phyloP scores from a whole-genome alignment of 2,888 invertebrate species.

The Spatulosminthurus flaviceps region DNA sequence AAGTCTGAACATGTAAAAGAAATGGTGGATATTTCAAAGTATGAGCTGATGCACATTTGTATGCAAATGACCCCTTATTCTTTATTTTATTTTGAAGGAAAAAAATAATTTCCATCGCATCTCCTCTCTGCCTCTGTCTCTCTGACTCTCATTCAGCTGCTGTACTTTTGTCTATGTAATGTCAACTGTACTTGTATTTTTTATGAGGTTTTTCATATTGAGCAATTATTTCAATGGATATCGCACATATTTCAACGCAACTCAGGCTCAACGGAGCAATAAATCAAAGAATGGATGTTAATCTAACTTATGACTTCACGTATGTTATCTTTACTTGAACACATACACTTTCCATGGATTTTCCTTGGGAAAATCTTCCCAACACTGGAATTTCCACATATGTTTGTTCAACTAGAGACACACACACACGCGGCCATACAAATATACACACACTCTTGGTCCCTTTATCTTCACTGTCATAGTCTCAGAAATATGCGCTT shows the following conservation, averaged over 20 bases:
- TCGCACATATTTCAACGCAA: conserved; percentile 21
- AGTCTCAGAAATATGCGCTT: neutral
- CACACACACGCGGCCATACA: neutral
- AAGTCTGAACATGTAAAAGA: no score
- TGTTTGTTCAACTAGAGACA: conserved; percentile 4
- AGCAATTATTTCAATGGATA: conserved; percentile 28
- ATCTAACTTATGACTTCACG: conserved; percentile 22
- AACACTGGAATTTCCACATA: neutral
- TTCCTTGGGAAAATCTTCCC: neutral
- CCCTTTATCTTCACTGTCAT: neutral
- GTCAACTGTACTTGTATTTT: conserved; percentile 1
- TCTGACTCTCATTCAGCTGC: no score
- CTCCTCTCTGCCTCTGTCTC: no score
- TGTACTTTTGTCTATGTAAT: conserved; percentile 19
- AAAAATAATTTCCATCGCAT: neutral
- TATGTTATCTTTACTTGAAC: neutral
- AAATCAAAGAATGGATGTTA: conserved; percentile 22
- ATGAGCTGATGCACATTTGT: neutral
- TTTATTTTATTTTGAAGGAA: neutral
- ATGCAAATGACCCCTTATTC: neutral
- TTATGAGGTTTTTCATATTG: neutral
- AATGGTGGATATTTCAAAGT: no score
- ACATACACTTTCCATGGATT: neutral
- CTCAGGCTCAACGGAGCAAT: conserved; percentile 18
- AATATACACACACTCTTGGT: neutral